phyloP scores from a whole-genome alignment of 1,140 invertebrate species.

The Sweltsa coloradensis region DNA sequence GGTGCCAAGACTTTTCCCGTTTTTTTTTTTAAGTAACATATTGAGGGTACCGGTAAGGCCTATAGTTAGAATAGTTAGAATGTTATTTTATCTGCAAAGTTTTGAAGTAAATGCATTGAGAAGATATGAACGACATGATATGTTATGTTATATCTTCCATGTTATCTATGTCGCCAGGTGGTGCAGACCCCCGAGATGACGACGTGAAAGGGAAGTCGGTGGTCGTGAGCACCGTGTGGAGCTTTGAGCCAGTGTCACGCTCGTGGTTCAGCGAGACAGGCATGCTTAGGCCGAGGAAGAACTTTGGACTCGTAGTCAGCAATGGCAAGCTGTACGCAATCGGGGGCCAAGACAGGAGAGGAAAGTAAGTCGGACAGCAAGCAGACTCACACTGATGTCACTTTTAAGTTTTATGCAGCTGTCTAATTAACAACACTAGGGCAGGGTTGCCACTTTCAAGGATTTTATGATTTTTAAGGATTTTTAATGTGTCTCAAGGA shows the following conservation, averaged over 20 bases:
- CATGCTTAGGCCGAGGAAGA: constrained; percentile 38
- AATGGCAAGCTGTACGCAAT: constrained; percentile 42
- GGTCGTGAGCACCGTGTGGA: constrained; percentile 44
- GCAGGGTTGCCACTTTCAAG: too few relatives aligned
- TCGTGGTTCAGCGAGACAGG: constrained; percentile 42
- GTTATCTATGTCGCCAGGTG: constrained; percentile 29
- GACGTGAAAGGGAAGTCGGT: constrained; percentile 35
- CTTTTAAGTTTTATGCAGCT: too few relatives aligned
- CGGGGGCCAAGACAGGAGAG: constrained; percentile 45
- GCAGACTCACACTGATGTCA: too few relatives aligned
- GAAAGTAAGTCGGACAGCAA: constrained; percentile 33
- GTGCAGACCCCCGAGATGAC: constrained; percentile 42
- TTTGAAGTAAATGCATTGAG: too few relatives aligned
- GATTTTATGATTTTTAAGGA: too few relatives aligned
- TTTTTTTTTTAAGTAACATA: too few relatives aligned
- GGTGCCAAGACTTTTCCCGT: too few relatives aligned
- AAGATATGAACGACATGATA: neutral
- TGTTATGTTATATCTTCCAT: constrained; percentile 7
- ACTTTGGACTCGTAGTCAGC: constrained; percentile 42
- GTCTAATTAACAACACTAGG: too few relatives aligned
- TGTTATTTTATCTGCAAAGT: too few relatives aligned
- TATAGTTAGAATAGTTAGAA: too few relatives aligned
- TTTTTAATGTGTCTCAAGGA: too few relatives aligned
- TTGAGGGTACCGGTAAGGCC: too few relatives aligned
- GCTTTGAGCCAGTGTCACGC: constrained; percentile 40